Base-by-base conservation (phyloP, 2,113 vertebrate genomes). In the Plestiodon gilberti region DNA sequence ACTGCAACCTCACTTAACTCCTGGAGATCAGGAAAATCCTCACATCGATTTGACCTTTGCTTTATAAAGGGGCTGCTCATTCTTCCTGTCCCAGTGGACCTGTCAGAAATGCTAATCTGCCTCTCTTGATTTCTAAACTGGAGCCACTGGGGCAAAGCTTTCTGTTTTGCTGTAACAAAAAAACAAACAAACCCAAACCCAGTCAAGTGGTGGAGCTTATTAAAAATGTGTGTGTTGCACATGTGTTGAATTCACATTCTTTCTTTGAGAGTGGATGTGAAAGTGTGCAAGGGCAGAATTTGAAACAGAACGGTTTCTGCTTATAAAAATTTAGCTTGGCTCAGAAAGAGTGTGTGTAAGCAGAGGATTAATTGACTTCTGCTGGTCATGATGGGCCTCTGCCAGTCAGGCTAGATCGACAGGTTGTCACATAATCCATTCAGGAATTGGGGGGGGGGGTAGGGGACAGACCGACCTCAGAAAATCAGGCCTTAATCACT, bases 301-400 rank as follows among this genome's bases (percentile, higher is more conserved):
- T 86, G 93, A 96, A 94, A 92, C 93, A 93, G 92, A 89, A 90
- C 90, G 84, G 40, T 89, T 87, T 96, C 93, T 94, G 94, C 96
- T 91, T 94, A 92, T 93, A 94, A 89, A 92, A 96, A 95, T 97
- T 98, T 96, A 93, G 93, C 92, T 97, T 97, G 96, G 96, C 97
- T 94, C 87, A 30, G 70, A 91, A 95, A 91, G 94, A 91, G 90
- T 43, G 71, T 93, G 93, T 95, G 89, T 94, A 96, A 96, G 94
- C 94, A 94, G 93, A 96, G 74, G 86, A 87, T 93, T 96, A 96
- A 98, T 97, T 97, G 96, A 94, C 96, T 98, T 96, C 96, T 98
- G 96, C 96, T 97, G 96, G 96, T 91, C 95, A 78, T 4, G 84
- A 93, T 96, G 95, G 92, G 91, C 93, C 89, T 78, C 91, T 96